These are phyloP conservation scores for Aradophagus sp. DNA, from an alignment of 1,140 invertebrate genomes.

Conservation along the genomic window DNA sequence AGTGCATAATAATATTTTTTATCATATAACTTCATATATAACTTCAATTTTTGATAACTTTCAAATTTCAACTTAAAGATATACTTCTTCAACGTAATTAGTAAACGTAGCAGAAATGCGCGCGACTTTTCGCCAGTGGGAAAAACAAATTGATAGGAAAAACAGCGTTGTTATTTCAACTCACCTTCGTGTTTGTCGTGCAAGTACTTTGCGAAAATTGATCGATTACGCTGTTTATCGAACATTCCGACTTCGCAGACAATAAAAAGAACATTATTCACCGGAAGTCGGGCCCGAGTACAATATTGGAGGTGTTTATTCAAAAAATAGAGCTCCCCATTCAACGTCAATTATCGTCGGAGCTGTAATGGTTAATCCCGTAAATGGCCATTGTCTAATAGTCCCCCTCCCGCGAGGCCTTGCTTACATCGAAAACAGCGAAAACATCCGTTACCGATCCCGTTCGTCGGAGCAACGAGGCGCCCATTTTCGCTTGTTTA, in stretches of 20 bases:
- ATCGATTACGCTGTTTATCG: slow-evolving; percentile 28
- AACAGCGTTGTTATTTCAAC: no score
- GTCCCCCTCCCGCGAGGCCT: slow-evolving; percentile 13
- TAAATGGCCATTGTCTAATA: slow-evolving; percentile 51
- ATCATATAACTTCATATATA: no score
- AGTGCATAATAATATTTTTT: no score
- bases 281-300: slow-evolving; percentile 32
- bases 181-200: neutral
- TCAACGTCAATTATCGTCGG: slow-evolving; percentile 47
- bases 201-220: slow-evolving; percentile 1
- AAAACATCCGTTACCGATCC: slow-evolving; percentile 43
- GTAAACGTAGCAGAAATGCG: no score
- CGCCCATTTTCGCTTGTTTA: slow-evolving; percentile 30
- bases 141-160: no score
- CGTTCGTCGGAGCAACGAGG: slow-evolving; percentile 23
- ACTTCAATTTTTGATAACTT: no score
- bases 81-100: no score
- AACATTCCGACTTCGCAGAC: slow-evolving; percentile 13
- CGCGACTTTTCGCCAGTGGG: no score
- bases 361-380: slow-evolving; percentile 43
- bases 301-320: slow-evolving; percentile 32
- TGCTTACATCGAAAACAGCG: slow-evolving; percentile 22
- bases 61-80: no score
- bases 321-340: slow-evolving; percentile 31
- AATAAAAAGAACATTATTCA: slow-evolving; percentile 41